Base-by-base conservation (phyloP, 2,113 vertebrate species). In the Hippocampus comes region DNA sequence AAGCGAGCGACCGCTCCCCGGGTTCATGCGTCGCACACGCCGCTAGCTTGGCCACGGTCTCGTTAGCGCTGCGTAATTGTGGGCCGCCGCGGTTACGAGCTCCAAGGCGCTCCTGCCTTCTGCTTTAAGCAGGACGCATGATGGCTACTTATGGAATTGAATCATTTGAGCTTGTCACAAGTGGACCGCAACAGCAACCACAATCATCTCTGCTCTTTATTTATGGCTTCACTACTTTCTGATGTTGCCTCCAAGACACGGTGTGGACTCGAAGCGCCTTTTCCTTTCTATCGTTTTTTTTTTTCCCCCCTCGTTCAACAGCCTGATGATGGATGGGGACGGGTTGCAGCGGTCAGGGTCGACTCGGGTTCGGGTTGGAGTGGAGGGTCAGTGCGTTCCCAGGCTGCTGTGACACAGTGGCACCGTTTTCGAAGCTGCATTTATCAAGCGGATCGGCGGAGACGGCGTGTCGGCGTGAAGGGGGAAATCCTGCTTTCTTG, bases 1-100 rank as follows among this genome's bases (percentile, higher is more conserved):
- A 78, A 23, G 53, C 10, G 25, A 59, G 53, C 10, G 25, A 59
- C 56, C 14, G 34, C 71, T 83, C 75, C 74, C 74, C 77, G 82
- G 72, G 84, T 92, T 91, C 89, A 91, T 90, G 91, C 84, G 84
- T 85, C 82, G 88, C 88, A 83, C 88, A 87, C 72, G 75, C 77
- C 60, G 60, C 74, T 77, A 63, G 74, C 77, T 75, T 70, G 71
- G 8, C 80, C 84, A 78, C 79, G 57, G 80, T 72, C 77, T 84
- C 78, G 85, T 89, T 90, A 87, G 84, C 87, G 71, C 88, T 82
- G 68, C 20, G 82, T 88, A 86, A 87, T 86, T 88, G 86, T 75
- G 74, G 73, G 85, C 20, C 48, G 67, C 74, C 67, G 89, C 75
- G 74, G 72, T 75, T 83, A 80, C 53, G 71, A 63, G 73, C 69